phyloP scores from a whole-genome alignment of 2,888 invertebrate genomes.

The Sussaba pulchella region DNA sequence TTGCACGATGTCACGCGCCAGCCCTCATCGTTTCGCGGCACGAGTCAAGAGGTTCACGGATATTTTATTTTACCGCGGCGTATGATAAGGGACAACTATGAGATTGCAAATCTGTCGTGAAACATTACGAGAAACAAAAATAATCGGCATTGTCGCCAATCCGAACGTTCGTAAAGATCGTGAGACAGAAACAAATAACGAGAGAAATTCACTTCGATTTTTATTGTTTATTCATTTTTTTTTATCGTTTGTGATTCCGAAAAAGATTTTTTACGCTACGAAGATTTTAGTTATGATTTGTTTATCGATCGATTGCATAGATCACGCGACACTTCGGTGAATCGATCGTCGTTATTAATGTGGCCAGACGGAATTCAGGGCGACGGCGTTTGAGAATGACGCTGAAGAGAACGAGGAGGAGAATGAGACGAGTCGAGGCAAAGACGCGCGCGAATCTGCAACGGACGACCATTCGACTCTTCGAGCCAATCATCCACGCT shows the following conservation, averaged over 20 bases:
- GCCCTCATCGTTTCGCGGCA: conserved; percentile 16
- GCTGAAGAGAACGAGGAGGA: conserved; percentile 3
- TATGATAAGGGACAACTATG: background rate
- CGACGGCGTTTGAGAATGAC: conserved; percentile 4
- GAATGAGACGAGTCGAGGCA: background rate
- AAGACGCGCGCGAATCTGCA: conserved; percentile 42
- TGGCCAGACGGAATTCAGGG: conserved; percentile 39
- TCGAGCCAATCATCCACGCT: conserved; percentile 69
- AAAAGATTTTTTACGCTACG: background rate
- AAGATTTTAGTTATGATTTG: conserved; percentile 10
- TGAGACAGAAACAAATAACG: background rate
- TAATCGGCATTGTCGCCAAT: background rate
- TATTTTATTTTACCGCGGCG: conserved; percentile 20
- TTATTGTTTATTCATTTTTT: background rate
- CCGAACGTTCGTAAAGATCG: conserved; percentile 2
- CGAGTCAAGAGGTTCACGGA: conserved; percentile 20
- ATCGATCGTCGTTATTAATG: conserved; percentile 55
- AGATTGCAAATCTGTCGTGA: background rate
- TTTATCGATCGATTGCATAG: conserved; percentile 20
- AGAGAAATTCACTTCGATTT: background rate
- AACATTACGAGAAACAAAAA: background rate
- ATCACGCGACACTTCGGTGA: conserved; percentile 35
- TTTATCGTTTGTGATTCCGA: background rate
- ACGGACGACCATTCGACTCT: conserved; percentile 37
- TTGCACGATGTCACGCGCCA: conserved; percentile 42